Percentiles rank a stretch among this genome's conserved stretches.
phyloP scores from a whole-genome alignment of 2,888 invertebrate genomes.

The Panorpa germanica region DNA sequence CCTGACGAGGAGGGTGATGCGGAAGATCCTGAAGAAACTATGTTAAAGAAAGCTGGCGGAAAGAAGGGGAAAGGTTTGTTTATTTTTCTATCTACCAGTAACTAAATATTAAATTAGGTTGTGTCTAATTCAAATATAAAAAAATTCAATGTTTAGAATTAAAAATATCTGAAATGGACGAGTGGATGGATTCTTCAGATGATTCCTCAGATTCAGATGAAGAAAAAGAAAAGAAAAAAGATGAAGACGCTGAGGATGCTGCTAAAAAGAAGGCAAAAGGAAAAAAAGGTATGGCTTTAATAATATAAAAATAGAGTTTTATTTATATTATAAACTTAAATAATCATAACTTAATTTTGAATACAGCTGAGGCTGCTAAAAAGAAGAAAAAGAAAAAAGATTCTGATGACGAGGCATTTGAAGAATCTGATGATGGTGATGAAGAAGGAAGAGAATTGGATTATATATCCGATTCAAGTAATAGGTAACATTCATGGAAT shows the following conservation, averaged over 20 bases:
- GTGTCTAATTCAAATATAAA: conserved; percentile 12
- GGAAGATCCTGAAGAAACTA: conserved; percentile 45
- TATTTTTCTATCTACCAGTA: conserved; percentile 4
- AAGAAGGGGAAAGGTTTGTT: conserved; percentile 16
- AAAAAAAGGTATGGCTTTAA: conserved; percentile 25
- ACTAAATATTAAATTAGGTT: conserved; percentile 4
- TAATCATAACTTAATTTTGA: conserved; percentile 1
- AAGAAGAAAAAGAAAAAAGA: conserved; percentile 61
- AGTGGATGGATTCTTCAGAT: conserved; percentile 76
- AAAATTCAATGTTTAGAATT: conserved; percentile 32
- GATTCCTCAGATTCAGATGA: conserved; percentile 57
- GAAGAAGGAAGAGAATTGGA: conserved; percentile 89
- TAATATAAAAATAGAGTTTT: not conserved
- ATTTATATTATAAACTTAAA: conserved; percentile 6
- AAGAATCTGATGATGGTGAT: conserved; percentile 95
- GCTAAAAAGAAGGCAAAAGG: conserved; percentile 44
- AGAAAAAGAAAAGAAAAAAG: conserved; percentile 43
- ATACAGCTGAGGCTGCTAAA: conserved; percentile 23
- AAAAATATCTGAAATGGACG: conserved; percentile 87
- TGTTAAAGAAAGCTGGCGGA: conserved; percentile 26
- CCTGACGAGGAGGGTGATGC: conserved; percentile 46
- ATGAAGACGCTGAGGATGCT: conserved; percentile 34
- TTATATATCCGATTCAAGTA: conserved; percentile 79
- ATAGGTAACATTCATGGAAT: conserved; percentile 27
- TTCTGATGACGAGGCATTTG: conserved; percentile 76